These are phyloP conservation scores for Zaprionus kolodkinae DNA, from an alignment of 1,140 invertebrate genomes.

Conservation along the genomic window DNA sequence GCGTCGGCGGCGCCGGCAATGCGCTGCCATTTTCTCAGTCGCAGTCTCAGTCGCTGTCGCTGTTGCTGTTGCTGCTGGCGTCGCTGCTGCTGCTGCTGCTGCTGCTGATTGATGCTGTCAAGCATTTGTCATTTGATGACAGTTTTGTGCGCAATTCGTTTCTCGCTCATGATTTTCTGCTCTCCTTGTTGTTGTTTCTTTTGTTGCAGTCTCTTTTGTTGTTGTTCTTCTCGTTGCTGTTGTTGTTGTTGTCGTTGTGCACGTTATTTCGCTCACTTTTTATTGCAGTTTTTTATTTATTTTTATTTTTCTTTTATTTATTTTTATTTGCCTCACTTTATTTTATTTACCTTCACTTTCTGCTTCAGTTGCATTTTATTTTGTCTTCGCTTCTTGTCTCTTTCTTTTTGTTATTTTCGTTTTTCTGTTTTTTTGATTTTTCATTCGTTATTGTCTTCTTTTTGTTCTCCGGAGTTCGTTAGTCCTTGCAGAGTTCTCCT, in stretches of 20 bases:
- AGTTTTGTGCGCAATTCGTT: slow-evolving; percentile 84
- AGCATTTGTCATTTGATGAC: slow-evolving; percentile 84
- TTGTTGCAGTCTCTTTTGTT: slow-evolving; percentile 16
- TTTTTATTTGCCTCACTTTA: slow-evolving; percentile 56
- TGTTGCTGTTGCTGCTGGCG: slow-evolving; percentile 15
- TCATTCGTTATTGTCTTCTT: not conserved
- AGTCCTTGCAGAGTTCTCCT: slow-evolving; percentile 19
- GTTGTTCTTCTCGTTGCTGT: slow-evolving; percentile 23
- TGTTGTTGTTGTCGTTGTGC: slow-evolving; percentile 23
- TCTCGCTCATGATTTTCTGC: slow-evolving; percentile 78
- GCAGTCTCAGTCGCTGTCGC: slow-evolving; percentile 38
- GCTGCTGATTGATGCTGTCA: slow-evolving; percentile 83
- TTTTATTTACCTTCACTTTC: slow-evolving; percentile 71
- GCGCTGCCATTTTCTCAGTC: slow-evolving; percentile 56
- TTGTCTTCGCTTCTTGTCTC: slow-evolving; percentile 40
- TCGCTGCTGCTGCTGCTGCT: slow-evolving; percentile 50
- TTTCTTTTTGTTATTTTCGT: slow-evolving; percentile 12
- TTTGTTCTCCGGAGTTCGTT: slow-evolving; percentile 1
- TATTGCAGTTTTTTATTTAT: slow-evolving; percentile 25
- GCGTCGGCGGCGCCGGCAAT: slow-evolving; percentile 52
- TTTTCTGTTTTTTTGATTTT: slow-evolving; percentile 35
- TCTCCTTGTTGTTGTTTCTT: slow-evolving; percentile 33
- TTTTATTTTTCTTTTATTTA: slow-evolving; percentile 45
- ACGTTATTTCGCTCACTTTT: slow-evolving; percentile 47
- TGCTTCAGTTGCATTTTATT: slow-evolving; percentile 64